Evolutionary conservation across 2,797 vertebrate genomes (phyloP).

Genomic region (Halcyon badia): DNA sequence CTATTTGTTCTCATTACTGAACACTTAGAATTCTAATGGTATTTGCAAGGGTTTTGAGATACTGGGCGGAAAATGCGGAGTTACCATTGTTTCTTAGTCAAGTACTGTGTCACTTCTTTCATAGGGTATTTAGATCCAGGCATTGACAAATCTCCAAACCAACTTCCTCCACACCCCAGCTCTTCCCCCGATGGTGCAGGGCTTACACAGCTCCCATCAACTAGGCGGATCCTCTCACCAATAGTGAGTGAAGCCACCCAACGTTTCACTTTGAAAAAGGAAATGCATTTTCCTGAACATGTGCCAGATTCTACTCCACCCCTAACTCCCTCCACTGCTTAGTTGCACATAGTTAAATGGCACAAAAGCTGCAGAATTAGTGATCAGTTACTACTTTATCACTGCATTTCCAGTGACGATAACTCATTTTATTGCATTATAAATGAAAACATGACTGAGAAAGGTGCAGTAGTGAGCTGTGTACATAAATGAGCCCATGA

Average conservation of each 20-base stretch:
- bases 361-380: neutral
- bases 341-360: neutral
- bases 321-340: neutral
- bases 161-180: constrained; percentile 29
- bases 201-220: neutral
- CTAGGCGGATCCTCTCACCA: constrained; percentile 2
- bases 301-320: constrained; percentile 35
- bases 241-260: neutral
- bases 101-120: neutral
- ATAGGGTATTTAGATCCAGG: neutral
- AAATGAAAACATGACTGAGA: neutral
- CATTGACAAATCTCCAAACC: constrained; percentile 20
- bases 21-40: neutral
- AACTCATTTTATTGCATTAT: neutral
- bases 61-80: neutral
- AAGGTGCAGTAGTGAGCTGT: neutral
- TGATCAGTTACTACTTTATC: neutral
- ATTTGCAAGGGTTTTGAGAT: neutral
- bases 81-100: neutral
- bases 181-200: constrained; percentile 6
- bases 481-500: neutral
- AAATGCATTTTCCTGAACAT: constrained; percentile 60
- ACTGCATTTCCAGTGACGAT: neutral
- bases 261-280: constrained; percentile 13
- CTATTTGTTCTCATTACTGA: neutral